A percentile compares a stretch with the other conserved stretches of the same genome.
phyloP scores from a whole-genome alignment of 2,888 invertebrate species.

The Lasius platythorax region DNA sequence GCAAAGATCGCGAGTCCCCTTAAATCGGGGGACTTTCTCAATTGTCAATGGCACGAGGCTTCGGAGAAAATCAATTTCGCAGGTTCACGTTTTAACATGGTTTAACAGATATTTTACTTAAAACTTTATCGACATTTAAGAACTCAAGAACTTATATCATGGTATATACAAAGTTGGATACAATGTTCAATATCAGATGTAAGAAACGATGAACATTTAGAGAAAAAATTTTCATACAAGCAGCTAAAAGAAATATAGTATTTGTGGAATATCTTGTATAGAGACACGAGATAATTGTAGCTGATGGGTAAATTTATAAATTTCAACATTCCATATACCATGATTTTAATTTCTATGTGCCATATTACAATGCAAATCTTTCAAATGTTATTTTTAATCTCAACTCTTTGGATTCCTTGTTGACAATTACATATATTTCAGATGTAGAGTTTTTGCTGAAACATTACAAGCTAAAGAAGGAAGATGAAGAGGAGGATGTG shows the following conservation, averaged over 20 bases:
- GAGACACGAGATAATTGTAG: background rate
- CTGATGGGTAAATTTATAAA: background rate
- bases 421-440: constrained; percentile 59
- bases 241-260: background rate
- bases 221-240: background rate
- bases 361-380: background rate
- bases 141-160: background rate
- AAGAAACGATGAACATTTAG: background rate
- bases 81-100: constrained; percentile 82
- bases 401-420: background rate
- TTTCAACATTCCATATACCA: constrained; percentile 3
- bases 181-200: background rate
- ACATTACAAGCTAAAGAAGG: constrained; percentile 81
- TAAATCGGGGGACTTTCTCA: constrained; percentile 85
- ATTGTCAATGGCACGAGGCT: constrained; percentile 87
- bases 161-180: background rate
- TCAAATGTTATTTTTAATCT: background rate
- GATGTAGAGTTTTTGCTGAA: constrained; percentile 84
- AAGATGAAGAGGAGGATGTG: constrained; percentile 73
- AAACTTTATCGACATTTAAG: background rate
- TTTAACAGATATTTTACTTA: constrained; percentile 11
- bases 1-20: constrained; percentile 82
- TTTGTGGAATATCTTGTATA: background rate
- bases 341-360: background rate
- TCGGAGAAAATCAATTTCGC: constrained; percentile 88